Evolutionary conservation across 2,113 vertebrate species (phyloP).

Genomic region (Dasyprocta punctata): DNA sequence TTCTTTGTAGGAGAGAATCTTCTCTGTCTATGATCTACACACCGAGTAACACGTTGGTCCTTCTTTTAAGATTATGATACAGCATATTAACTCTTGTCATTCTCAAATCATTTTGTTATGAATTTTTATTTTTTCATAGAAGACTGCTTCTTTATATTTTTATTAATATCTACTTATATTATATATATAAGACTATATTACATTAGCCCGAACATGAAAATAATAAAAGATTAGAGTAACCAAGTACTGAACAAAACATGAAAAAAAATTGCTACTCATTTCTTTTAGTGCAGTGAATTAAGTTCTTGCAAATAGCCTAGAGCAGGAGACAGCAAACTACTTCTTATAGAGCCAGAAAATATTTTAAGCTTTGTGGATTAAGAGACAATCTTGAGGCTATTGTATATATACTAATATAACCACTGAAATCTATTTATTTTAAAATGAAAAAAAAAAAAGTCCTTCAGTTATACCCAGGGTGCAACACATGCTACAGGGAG

Average conservation of each 20-base stretch:
- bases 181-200: background rate
- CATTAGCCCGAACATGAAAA: background rate
- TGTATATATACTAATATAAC: background rate
- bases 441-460: no score
- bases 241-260: background rate
- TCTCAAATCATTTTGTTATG: background rate
- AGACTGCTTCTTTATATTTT: background rate
- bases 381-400: background rate
- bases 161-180: background rate
- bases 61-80: background rate
- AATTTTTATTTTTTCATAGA: background rate
- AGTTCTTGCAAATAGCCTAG: background rate
- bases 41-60: background rate
- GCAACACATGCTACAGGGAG: fast-evolving
- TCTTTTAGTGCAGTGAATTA: background rate
- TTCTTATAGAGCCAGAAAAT: background rate
- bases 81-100: background rate
- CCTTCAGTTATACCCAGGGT: background rate
- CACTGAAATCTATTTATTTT: background rate
- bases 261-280: background rate
- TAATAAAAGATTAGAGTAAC: background rate
- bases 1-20: background rate
- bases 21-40: background rate
- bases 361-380: background rate
- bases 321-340: background rate